Evolutionary conservation across 2,888 invertebrate genomes (phyloP), one percentile per base, ranked within the genome.

Genomic region (Elmis aenea): DNA sequence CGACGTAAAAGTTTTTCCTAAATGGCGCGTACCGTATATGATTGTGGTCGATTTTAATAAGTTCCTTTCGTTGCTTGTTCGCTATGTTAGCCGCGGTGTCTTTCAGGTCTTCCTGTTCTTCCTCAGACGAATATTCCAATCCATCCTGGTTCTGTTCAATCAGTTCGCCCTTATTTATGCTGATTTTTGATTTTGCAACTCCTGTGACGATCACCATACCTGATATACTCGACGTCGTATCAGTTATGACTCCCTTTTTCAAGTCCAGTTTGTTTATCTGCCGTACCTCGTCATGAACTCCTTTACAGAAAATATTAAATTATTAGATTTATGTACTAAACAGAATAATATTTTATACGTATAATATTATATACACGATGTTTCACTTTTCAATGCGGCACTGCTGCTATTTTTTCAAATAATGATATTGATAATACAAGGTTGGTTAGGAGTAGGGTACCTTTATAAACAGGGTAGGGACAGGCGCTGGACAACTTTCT

Each of bases 101-200:
- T 51, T 93, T 91, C 32, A 95, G 78, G 61, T 94, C 94, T 62
- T 95, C 94, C 3, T 89, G 83, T 58, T 96, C 95, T 64, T 96
- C 96, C 67, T 96, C 96, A 8, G 94, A 94, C 0, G 95, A 95
- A 70, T 97, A 96, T 72, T 94, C 99, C 43, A 97, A 70, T 1
- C 92, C 94, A 64, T 99, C 97, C 67, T 95, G 93, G 69, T 99
- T 96, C 64, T 95, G 96, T 67, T 99, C 96, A 59, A 99, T 93
- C n/a, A 99, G 71, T 69, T 99, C 97, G 33, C 99, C 99, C 71
- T 96, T 95, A 52, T 87, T 82, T 51, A 83, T 83, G 13, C 76
- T 74, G 16, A 78, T 73, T 46, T 81, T 81, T 57, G 86, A 85
- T 63, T 91, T 91, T 0, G 89, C 88, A 3, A 88, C 82, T 3